A percentile compares a stretch with the other conserved stretches of the same genome.
Evolutionary conservation across 2,888 invertebrate species (phyloP).

Genomic region (Eudasyphora cyanicolor): DNA sequence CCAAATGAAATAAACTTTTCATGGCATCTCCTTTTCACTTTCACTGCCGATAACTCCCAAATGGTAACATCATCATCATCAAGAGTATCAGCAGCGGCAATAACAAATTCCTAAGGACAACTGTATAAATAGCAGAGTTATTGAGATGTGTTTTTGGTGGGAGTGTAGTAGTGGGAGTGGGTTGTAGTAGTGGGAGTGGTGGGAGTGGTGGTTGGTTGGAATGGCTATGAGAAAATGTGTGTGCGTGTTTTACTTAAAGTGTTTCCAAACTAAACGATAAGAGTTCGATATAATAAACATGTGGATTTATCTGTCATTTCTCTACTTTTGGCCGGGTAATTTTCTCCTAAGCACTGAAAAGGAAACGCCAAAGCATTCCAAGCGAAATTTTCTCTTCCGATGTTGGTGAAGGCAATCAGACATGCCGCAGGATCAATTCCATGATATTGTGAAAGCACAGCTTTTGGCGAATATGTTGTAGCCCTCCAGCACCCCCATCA

Average conservation of each 20-base stretch:
- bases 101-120: background rate
- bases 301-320: slow-evolving; percentile 3
- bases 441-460: background rate
- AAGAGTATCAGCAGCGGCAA: background rate
- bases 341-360: background rate
- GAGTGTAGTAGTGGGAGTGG: too few relatives aligned
- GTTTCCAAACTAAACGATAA: background rate
- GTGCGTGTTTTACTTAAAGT: background rate
- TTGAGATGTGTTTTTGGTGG: background rate
- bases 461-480: background rate
- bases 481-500: background rate
- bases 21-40: background rate
- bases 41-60: background rate
- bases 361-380: background rate
- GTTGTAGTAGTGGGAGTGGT: too few relatives aligned
- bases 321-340: background rate
- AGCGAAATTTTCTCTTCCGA: background rate
- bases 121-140: background rate
- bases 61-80: background rate
- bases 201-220: too few relatives aligned
- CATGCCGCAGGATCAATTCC: background rate
- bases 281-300: slow-evolving; percentile 12
- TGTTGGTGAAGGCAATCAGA: background rate
- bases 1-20: background rate
- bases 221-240: background rate